Percentiles rank a stretch among this genome's conserved stretches.
These are phyloP conservation scores for Ptiloglossa arizonensis DNA, from an alignment of 1,140 invertebrate species.

Conservation along the genomic window DNA sequence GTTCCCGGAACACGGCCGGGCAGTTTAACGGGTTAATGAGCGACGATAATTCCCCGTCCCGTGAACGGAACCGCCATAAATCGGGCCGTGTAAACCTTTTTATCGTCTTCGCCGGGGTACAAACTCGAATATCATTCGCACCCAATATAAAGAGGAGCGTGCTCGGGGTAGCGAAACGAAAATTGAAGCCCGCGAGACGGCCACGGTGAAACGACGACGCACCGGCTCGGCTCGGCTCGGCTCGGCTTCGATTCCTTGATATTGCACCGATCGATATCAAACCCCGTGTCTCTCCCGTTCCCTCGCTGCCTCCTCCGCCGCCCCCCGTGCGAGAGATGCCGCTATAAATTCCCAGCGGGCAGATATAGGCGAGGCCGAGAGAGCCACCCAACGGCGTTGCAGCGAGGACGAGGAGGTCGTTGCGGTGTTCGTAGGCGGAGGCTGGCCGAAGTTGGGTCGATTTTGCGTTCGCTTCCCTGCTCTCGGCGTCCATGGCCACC, in stretches of 20 bases:
- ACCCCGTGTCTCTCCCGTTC: too few species aligned
- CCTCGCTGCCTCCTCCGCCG: conserved; percentile 10
- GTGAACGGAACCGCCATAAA: conserved; percentile 28
- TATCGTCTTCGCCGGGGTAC: conserved; percentile 35
- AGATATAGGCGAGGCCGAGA: conserved; percentile 27
- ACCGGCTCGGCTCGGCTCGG: not conserved
- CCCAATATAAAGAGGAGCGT: conserved; percentile 24
- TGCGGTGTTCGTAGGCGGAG: conserved; percentile 59
- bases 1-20: not conserved
- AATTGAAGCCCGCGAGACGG: not conserved
- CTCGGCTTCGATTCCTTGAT: conserved; percentile 56
- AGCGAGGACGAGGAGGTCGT: conserved; percentile 43
- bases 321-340: conserved; percentile 26
- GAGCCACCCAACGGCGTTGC: conserved; percentile 51
- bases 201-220: not conserved
- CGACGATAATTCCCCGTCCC: conserved; percentile 37
- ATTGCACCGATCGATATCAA: conserved; percentile 60
- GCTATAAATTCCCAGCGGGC: conserved; percentile 46
- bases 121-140: conserved; percentile 48
- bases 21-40: conserved; percentile 43
- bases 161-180: not conserved
- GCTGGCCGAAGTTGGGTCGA: conserved; percentile 66
- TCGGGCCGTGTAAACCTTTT: conserved; percentile 48
- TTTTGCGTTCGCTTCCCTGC: conserved; percentile 62
- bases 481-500: conserved; percentile 49